Evolutionary conservation across 2,797 vertebrate species (phyloP), one percentile per base, ranked within the genome.

Genomic region (Lerista edwardsae): DNA sequence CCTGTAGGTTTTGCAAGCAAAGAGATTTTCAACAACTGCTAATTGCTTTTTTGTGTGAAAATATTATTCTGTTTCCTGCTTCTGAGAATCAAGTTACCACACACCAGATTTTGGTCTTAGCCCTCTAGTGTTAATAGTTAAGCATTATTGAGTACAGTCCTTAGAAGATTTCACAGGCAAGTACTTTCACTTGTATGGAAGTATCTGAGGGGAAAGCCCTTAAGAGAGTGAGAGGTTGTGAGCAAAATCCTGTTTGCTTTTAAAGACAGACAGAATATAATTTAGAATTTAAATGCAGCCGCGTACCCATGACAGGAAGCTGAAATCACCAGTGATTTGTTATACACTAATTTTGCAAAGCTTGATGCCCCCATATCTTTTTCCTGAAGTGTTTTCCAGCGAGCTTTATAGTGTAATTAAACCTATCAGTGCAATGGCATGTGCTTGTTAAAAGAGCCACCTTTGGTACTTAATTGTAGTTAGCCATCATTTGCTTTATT

Each of bases 401-500:
- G 39, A 71, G 79, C 84, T 86, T 86, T 82, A 82, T 86, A 77
- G 80, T 82, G 65, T 82, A 86, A 86, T 86, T 86, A 86, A 82
- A 82, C 55, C 79, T 86, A 86, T 77, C 84, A 86, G 79, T 81
- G 84, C 79, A 71, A 86, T 72, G 84, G 79, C 73, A 77, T 77
- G 84, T 86, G 84, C 84, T 86, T 86, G 84, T 86, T 86, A 77
- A 82, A 77, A 86, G 79, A 82, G 57, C 84, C 55, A 86, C 84
- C 84, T 86, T 86, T 82, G 84, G 79, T 86, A 82, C 84, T 82
- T 86, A 86, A 76, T 82, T 86, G 84, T 86, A 82, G 84, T 86
- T 86, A 86, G 84, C 79, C 67, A 82, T 86, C 84, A 86, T 86
- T 86, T 86, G 84, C 79, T 77, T 82, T 86, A 86, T 86, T 86